Evolutionary conservation across 2,113 vertebrate species (phyloP), one percentile per base, ranked within the genome.

Genomic region (Rhea americana): DNA sequence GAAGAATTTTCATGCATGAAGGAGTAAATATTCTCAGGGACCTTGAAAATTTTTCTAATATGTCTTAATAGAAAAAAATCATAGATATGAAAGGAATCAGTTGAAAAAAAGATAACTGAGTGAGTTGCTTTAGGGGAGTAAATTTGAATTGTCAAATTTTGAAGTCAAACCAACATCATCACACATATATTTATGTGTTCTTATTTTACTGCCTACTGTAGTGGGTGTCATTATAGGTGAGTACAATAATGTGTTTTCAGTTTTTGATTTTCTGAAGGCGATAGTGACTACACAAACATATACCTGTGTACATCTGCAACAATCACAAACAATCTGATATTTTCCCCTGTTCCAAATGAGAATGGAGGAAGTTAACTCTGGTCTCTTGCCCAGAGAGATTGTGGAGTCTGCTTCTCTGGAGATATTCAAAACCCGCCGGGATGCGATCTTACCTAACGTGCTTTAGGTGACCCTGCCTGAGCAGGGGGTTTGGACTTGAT

Each of bases 161-260:
- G 45, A 78, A 53, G 72, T 97, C 7, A 95, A 96, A 35, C 96
- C 95, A 48, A 94, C 97, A 14, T 96, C 97, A 2, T 95, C 89
- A 4, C 77, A 93, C 20, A 89, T 92, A 45, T 96, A 95, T 56
- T 97, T 96, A 51, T 98, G 96, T 77, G 96, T 97, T 48, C 94
- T 98, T 65, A 97, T 98, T 58, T 95, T 97, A 50, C 89, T 98
- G 1, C 98, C 97, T 13, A 93, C 97, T 67, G 93, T 98, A 72
- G 96, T 98, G 41, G 71, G 89, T 94, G 98, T 98, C 78, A 97
- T 98, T 95, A 87, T 97, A 89, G 97, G 99, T 99, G 96, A 98
- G 98, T 97, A 75, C 20, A 45, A 32, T 37, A 32, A 51, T 7
- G 5, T 70, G 15, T 65, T 80, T 77, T 59, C 61, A 62, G 11